These are phyloP conservation scores for Nymphicus hollandicus DNA, from an alignment of 2,113 vertebrate genomes.

Conservation along the genomic window DNA sequence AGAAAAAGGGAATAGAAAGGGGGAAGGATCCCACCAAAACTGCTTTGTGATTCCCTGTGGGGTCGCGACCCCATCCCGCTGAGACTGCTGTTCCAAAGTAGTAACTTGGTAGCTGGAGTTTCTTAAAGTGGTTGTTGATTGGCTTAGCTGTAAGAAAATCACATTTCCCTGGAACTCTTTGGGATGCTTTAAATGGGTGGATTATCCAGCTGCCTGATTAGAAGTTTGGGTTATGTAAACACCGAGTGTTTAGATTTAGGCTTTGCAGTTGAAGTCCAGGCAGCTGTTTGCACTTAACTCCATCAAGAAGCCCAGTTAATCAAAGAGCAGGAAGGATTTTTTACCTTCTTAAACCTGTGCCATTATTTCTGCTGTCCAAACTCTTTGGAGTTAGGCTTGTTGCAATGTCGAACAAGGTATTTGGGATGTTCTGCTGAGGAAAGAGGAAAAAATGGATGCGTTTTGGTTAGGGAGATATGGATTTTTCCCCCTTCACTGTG, in stretches of 20 bases:
- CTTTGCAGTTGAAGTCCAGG: constrained; percentile 77
- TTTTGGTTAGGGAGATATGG: constrained; percentile 56
- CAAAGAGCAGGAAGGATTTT: constrained; percentile 79
- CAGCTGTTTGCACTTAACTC: constrained; percentile 84
- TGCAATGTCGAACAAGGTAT: constrained; percentile 53
- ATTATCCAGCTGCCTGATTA: constrained; percentile 83
- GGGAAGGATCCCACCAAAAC: constrained; percentile 52
- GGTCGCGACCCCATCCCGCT: constrained; percentile 39
- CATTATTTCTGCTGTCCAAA: constrained; percentile 75
- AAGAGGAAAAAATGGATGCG: constrained; percentile 31
- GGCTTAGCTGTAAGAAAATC: constrained; percentile 75
- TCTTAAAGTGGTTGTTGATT: constrained; percentile 74
- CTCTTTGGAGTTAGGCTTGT: constrained; percentile 65
- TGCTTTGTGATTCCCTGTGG: constrained; percentile 57
- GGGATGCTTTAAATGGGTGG: constrained; percentile 78
- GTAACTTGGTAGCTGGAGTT: constrained; percentile 55
- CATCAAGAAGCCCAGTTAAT: constrained; percentile 78
- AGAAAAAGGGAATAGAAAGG: not conserved
- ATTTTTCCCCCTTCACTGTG: constrained; percentile 48
- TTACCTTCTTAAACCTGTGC: constrained; percentile 73
- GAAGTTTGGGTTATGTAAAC: constrained; percentile 83
- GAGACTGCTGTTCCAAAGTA: constrained; percentile 48
- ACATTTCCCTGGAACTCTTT: constrained; percentile 78
- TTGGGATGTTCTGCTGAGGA: constrained; percentile 62
- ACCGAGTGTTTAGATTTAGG: constrained; percentile 80